Percentiles rank a stretch among this genome's conserved stretches.
phyloP scores from a whole-genome alignment of 2,888 invertebrate species.

The Chrysolina americana region DNA sequence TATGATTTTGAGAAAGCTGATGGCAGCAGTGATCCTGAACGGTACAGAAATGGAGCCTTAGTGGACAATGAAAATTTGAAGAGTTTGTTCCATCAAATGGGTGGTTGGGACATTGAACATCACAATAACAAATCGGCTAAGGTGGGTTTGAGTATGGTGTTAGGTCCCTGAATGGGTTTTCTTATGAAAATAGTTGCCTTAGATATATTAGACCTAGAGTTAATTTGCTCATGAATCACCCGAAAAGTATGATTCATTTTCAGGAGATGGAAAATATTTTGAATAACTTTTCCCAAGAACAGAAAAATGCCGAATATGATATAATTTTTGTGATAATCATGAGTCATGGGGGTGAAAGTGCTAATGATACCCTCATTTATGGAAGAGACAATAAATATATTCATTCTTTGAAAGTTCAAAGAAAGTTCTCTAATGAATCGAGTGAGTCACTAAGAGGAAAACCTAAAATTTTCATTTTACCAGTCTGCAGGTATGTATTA shows the following conservation, averaged over 20 bases:
- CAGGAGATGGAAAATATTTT: constrained; percentile 69
- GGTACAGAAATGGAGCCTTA: constrained; percentile 72
- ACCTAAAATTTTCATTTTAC: constrained; percentile 82
- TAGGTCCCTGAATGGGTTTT: background rate
- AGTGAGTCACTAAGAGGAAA: constrained; percentile 73
- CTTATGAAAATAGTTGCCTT: constrained; percentile 1
- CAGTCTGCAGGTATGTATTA: constrained; percentile 75
- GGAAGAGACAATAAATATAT: constrained; percentile 74
- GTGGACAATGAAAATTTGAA: constrained; percentile 74
- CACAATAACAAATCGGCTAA: constrained; percentile 45
- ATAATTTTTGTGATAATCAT: constrained; percentile 78
- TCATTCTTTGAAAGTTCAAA: constrained; percentile 69
- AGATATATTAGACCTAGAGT: too few species aligned
- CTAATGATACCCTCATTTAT: constrained; percentile 71
- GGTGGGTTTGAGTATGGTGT: constrained; percentile 34
- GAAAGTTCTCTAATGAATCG: constrained; percentile 73
- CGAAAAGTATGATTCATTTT: constrained; percentile 15
- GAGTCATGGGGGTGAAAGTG: constrained; percentile 75
- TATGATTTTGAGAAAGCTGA: constrained; percentile 69
- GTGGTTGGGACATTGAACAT: constrained; percentile 56
- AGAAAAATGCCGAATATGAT: constrained; percentile 71
- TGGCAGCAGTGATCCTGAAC: background rate
- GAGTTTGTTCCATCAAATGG: constrained; percentile 75
- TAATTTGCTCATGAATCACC: too few species aligned
- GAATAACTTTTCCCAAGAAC: constrained; percentile 66